These are phyloP conservation scores for Ranitomeya imitator DNA, from an alignment of 2,113 vertebrate genomes.

Conservation along the genomic window DNA sequence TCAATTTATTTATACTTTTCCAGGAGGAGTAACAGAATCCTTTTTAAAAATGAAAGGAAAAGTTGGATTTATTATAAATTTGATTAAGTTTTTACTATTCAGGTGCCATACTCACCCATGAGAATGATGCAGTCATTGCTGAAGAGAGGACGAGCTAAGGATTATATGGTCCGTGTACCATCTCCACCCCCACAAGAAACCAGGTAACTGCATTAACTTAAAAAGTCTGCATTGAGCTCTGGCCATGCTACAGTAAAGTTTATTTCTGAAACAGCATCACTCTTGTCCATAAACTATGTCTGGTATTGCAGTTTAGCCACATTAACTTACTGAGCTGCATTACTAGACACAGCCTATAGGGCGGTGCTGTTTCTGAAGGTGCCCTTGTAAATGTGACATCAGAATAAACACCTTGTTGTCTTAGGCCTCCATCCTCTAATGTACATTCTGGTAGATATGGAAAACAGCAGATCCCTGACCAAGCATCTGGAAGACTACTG, in stretches of 20 bases:
- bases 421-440: constrained; percentile 1
- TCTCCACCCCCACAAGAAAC: constrained; percentile 3
- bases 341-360: neutral
- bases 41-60: neutral
- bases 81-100: neutral
- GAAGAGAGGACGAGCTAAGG: constrained; percentile 42
- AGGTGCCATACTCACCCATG: constrained; percentile 35
- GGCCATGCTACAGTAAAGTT: no score
- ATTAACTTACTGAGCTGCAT: neutral
- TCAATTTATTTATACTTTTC: neutral
- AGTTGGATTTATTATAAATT: neutral
- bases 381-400: neutral
- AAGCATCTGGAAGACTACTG: neutral
- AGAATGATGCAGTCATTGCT: constrained; percentile 46
- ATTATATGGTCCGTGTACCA: constrained; percentile 38
- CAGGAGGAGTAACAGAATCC: neutral
- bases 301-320: neutral
- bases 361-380: neutral
- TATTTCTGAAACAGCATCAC: neutral
- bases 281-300: no score
- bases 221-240: no score
- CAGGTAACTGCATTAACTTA: neutral
- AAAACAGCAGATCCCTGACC: neutral
- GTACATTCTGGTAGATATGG: neutral
- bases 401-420: neutral